phyloP scores from a whole-genome alignment of 2,797 vertebrate species.

The Taeniopygia guttata region DNA sequence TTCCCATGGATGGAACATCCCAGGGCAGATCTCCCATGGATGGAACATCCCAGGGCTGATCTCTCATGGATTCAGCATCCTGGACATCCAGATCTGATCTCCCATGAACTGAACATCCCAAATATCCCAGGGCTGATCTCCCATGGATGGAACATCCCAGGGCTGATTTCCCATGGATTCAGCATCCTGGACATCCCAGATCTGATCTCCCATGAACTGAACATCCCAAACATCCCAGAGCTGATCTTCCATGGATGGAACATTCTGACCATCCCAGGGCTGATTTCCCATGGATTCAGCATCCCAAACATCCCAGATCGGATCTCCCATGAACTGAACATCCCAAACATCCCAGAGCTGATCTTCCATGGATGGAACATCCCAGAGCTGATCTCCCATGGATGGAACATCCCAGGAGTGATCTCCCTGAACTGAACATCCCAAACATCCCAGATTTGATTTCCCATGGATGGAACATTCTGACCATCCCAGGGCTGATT shows the following conservation, averaged over 20 bases:
- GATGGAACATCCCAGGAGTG: too few species aligned
- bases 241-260: fast-evolving
- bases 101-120: not conserved
- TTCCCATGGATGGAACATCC: fast-evolving
- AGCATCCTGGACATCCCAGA: fast-evolving
- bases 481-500: too few species aligned
- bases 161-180: fast-evolving
- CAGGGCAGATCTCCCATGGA: not conserved
- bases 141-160: fast-evolving
- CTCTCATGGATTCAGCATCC: fast-evolving
- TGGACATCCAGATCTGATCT: too few species aligned
- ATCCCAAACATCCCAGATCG: not conserved
- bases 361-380: too few species aligned
- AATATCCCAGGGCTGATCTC: too few species aligned
- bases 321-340: fast-evolving
- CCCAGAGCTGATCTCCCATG: too few species aligned
- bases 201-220: fast-evolving
- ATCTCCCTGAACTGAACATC: too few species aligned
- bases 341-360: fast-evolving
- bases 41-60: fast-evolving
- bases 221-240: fast-evolving
- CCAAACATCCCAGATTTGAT: not conserved
- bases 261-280: not conserved
- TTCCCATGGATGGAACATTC: fast-evolving
- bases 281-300: fast-evolving